Evolutionary conservation across 2,888 invertebrate species (phyloP).

Genomic region (Cabera pusaria): DNA sequence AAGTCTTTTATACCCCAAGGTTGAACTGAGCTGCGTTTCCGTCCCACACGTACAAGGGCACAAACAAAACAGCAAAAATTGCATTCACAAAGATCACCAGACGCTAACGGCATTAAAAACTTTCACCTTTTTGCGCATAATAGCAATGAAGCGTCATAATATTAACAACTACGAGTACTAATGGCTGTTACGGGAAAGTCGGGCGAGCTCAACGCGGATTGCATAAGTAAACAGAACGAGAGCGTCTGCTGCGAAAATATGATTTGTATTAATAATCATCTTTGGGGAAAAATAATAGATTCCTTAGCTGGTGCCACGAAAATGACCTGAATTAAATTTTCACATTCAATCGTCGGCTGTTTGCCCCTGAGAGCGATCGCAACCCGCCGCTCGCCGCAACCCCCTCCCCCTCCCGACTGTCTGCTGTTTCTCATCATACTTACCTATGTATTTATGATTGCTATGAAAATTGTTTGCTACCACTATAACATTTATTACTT

Average conservation of each 20-base stretch:
- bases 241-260: conserved; percentile 42
- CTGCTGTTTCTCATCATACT: conserved; percentile 53
- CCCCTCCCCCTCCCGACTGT: conserved; percentile 35
- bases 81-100: conserved; percentile 38
- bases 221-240: conserved; percentile 39
- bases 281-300: conserved; percentile 71
- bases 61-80: conserved; percentile 32
- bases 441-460: conserved; percentile 55
- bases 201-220: conserved; percentile 36
- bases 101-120: conserved; percentile 37
- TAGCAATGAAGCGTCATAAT: conserved; percentile 38
- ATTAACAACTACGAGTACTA: conserved; percentile 38
- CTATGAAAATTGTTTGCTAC: conserved; percentile 29
- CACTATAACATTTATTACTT: conserved; percentile 24
- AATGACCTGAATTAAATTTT: conserved; percentile 80
- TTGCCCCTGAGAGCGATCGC: conserved; percentile 71
- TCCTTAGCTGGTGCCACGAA: conserved; percentile 62
- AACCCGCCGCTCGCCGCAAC: conserved; percentile 41
- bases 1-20: conserved; percentile 51
- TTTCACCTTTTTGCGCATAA: conserved; percentile 38
- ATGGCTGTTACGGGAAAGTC: conserved; percentile 24
- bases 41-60: conserved; percentile 29
- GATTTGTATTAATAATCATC: conserved; percentile 62
- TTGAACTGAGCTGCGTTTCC: conserved; percentile 41
- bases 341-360: conserved; percentile 77